Base-by-base conservation (phyloP, 2,797 vertebrate genomes). In the Percopsis omiscomaycus region DNA sequence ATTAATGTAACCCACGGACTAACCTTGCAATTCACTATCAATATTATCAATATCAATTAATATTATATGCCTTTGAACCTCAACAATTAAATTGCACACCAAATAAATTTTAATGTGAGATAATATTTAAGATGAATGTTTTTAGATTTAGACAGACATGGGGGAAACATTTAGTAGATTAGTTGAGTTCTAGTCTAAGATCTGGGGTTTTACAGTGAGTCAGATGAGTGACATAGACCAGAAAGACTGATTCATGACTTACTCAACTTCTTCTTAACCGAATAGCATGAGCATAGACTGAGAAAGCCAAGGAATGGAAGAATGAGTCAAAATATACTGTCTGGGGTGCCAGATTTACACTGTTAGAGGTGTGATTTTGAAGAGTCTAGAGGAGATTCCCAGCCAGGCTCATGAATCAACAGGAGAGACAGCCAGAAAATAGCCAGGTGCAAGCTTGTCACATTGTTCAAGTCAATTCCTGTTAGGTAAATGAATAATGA, bases 191-290 rank as follows among this genome's bases (percentile, higher is more conserved):
- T 3, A 54, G 68, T 67, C 49, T 57, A 11, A 2, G 16, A 51
- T 53, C 52, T 57, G 62, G 69, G 69, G 69, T 80, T 79, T 66
- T 49, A 42, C 58, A 79, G 32, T 85, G 74, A 84, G 73, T 84
- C 71, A 80, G 51, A 16, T 32, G 47, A 49, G 66, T 66, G 64
- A 32, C 44, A 13, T 57, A 61, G 44, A 29, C 45, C 61, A 78
- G 54, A 59, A 66, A 74, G 52, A 75, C 68, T 75, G 72, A 84
- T 74, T 82, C 75, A 82, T 60, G 28, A 42, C 1, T 22, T 22
- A 30, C 37, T 42, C 4, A 45, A 30, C 15, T 27, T 45, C 52
- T 12, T 54, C 22, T 22, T 22, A 22, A 22, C 22, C 22, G 1
- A 22, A 22, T 22, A 28, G 5, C 28, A 29, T 42, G 11, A 29